A percentile compares a stretch with the other conserved stretches of the same genome.
These are phyloP conservation scores for Tamandua tetradactyla DNA, from an alignment of 2,797 vertebrate species.

Conservation along the genomic window DNA sequence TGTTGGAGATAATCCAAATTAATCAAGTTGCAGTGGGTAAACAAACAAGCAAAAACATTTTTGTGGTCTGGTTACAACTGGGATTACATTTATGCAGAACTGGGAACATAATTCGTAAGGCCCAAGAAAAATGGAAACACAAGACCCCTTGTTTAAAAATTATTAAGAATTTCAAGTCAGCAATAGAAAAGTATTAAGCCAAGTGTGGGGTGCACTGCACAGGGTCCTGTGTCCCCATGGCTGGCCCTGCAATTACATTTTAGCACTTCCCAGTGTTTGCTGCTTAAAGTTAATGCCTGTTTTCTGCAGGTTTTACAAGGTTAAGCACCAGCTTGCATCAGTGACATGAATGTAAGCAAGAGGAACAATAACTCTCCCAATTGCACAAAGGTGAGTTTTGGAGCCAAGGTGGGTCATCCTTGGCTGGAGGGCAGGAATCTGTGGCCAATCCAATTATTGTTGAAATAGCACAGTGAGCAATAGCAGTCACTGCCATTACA, in stretches of 20 bases:
- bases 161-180: slow-evolving; percentile 3
- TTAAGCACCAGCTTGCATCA: background rate
- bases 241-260: background rate
- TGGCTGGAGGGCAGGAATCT: background rate
- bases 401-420: background rate
- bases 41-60: background rate
- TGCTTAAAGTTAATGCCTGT: slow-evolving; percentile 20
- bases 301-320: slow-evolving; percentile 37
- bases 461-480: slow-evolving; percentile 6
- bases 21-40: background rate
- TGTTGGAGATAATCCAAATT: background rate
- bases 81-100: slow-evolving; percentile 9
- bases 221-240: background rate
- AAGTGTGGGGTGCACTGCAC: background rate
- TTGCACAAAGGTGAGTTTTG: slow-evolving; percentile 3
- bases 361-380: background rate
- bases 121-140: slow-evolving; percentile 2
- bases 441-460: slow-evolving; percentile 30
- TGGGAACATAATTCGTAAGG: background rate
- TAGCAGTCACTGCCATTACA: background rate
- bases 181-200: background rate
- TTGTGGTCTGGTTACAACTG: background rate
- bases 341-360: background rate
- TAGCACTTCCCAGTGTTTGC: background rate
- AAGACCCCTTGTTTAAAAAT: background rate